Conservation (phyloP, 2,113 vertebrate species). For the Brachypodius melanocephalos region DNA sequence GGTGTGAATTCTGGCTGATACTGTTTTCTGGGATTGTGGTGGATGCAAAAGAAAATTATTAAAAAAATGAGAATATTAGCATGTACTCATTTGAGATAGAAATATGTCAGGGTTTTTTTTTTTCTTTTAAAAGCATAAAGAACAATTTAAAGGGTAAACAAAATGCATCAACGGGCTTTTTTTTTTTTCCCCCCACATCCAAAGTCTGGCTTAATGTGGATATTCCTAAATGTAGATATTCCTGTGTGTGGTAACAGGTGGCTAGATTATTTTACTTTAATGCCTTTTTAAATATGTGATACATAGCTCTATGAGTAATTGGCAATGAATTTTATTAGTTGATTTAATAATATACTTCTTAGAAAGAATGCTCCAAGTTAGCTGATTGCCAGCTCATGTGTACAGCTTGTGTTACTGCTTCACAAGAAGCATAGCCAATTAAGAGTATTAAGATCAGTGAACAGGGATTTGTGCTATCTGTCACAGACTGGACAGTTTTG, state of each 20-base stretch:
- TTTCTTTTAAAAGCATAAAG: not conserved
- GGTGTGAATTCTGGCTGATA: not conserved
- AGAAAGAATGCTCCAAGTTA: not conserved
- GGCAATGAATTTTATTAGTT: not conserved
- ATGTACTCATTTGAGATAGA: not conserved
- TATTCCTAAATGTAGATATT: not conserved
- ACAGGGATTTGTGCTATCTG: not conserved
- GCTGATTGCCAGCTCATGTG: not conserved
- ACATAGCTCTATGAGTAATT: not conserved
- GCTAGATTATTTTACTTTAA: not conserved
- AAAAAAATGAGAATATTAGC: not conserved
- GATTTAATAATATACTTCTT: not conserved
- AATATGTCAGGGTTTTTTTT: fast-evolving
- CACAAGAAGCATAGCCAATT: not conserved
- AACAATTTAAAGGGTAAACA: not conserved
- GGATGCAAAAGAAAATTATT: not conserved
- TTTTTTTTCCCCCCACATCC: not conserved
- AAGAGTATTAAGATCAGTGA: not conserved
- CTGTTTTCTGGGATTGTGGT: not conserved
- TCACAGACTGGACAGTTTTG: not conserved
- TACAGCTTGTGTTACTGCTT: not conserved
- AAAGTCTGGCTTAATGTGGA: not conserved
- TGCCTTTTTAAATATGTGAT: not conserved
- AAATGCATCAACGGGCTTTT: not conserved
- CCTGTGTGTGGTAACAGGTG: not conserved